These are phyloP conservation scores for Phenganax subtilis DNA, from an alignment of 92 coral and sea anemone genomes.

Conservation along the genomic window DNA sequence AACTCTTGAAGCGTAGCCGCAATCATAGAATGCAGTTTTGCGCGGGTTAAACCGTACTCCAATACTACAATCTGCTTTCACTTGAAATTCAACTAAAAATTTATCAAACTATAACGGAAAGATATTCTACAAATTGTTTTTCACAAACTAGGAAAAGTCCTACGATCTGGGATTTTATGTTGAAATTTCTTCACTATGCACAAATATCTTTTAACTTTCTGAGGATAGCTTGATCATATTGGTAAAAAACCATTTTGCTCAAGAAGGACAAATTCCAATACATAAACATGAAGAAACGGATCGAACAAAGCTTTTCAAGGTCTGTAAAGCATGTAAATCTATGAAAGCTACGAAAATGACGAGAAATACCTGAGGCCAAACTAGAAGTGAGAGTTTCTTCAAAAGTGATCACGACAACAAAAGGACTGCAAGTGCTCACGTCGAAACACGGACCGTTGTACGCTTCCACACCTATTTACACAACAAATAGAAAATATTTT, in stretches of 20 bases:
- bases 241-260: too few relatives aligned
- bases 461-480: slow-evolving; percentile 39
- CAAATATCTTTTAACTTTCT: too few relatives aligned
- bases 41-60: slow-evolving; percentile 77
- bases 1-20: slow-evolving; percentile 84
- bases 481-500: background rate
- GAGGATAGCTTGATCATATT: too few relatives aligned
- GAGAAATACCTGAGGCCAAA: slow-evolving; percentile 73
- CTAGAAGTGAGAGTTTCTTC: slow-evolving; percentile 78
- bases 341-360: background rate
- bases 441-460: slow-evolving; percentile 54
- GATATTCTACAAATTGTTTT: background rate
- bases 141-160: background rate
- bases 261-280: too few relatives aligned
- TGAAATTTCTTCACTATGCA: too few relatives aligned
- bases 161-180: too few relatives aligned
- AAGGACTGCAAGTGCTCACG: slow-evolving; percentile 71
- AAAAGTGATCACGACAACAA: slow-evolving; percentile 80
- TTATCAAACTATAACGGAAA: background rate
- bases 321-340: too few relatives aligned
- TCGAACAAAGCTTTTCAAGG: too few relatives aligned
- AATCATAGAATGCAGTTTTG: slow-evolving; percentile 70
- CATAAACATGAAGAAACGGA: too few relatives aligned
- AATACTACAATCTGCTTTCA: slow-evolving; percentile 59
- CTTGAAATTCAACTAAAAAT: slow-evolving; percentile 73